Evolutionary conservation across 2,113 vertebrate genomes (phyloP).

Genomic region (Peromyscus maniculatus): DNA sequence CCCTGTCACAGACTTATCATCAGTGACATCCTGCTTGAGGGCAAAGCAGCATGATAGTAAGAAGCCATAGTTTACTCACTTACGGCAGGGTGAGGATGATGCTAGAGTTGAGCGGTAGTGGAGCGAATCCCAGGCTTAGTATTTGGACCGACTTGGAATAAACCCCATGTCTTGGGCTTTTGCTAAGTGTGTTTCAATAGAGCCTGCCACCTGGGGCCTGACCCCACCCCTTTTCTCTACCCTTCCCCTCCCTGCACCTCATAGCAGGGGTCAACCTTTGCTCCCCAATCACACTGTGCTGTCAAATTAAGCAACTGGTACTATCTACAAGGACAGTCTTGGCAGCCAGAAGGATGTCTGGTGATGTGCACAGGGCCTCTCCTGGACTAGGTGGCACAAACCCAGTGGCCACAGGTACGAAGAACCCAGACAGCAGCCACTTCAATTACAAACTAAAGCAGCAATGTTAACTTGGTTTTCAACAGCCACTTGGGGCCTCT

Average conservation of each 20-base stretch:
- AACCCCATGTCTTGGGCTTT: background rate
- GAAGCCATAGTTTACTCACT: background rate
- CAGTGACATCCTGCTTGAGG: fast-evolving
- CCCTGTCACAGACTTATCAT: too few species aligned
- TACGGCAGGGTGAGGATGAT: fast-evolving
- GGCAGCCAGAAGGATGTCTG: background rate
- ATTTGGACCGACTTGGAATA: fast-evolving
- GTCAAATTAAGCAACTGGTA: background rate
- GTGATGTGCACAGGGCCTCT: background rate
- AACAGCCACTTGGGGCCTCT: fast-evolving
- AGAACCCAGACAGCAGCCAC: fast-evolving
- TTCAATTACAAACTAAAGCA: background rate
- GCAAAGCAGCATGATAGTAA: background rate
- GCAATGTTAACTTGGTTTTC: background rate
- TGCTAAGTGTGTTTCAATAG: fast-evolving
- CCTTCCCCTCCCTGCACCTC: background rate
- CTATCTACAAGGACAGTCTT: background rate
- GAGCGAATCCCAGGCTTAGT: fast-evolving
- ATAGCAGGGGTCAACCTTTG: background rate
- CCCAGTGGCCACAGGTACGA: background rate
- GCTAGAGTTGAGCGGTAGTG: background rate
- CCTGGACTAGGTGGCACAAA: background rate
- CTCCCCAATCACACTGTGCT: background rate
- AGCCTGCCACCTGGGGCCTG: background rate
- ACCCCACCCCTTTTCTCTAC: background rate